Evolutionary conservation across 2,888 invertebrate genomes (phyloP).

Genomic region (Chymomyza amoena): DNA sequence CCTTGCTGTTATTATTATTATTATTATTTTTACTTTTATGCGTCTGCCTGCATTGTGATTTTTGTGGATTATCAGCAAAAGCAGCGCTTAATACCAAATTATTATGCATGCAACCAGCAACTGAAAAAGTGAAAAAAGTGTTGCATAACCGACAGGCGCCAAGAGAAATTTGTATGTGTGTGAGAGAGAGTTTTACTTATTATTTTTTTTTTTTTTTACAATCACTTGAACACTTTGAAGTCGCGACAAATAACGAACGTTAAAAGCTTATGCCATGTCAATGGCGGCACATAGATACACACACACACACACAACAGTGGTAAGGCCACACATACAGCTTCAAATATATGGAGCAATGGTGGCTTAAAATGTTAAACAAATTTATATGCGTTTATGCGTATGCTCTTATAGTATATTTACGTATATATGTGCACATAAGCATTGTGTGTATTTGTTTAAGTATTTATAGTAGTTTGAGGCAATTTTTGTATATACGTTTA

Average conservation of each 20-base stretch:
- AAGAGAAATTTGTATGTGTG: background rate
- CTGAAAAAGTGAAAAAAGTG: slow-evolving; percentile 21
- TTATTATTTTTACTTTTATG: slow-evolving; percentile 12
- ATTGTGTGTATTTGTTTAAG: background rate
- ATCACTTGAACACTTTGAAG: background rate
- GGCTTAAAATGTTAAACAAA: slow-evolving; percentile 11
- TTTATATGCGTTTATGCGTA: slow-evolving; percentile 5
- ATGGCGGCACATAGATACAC: slow-evolving; percentile 12
- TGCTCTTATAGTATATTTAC: background rate
- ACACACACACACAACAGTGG: background rate
- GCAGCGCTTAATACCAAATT: slow-evolving; percentile 64
- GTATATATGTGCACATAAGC: slow-evolving; percentile 24
- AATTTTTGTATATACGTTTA: background rate
- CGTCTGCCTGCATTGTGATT: slow-evolving; percentile 44
- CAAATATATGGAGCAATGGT: background rate
- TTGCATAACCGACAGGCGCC: slow-evolving; percentile 40
- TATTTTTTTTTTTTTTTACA: slow-evolving; percentile 1
- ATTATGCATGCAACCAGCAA: slow-evolving; percentile 66
- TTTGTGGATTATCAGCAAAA: slow-evolving; percentile 57
- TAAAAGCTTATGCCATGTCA: slow-evolving; percentile 18
- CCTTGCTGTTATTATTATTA: background rate
- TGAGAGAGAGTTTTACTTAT: slow-evolving; percentile 1
- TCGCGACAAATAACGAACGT: slow-evolving; percentile 2
- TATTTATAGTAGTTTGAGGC: slow-evolving; percentile 4
- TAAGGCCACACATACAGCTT: background rate